These are phyloP conservation scores for Sipunculus nudus DNA, from an alignment of 2,888 invertebrate species.

Conservation along the genomic window DNA sequence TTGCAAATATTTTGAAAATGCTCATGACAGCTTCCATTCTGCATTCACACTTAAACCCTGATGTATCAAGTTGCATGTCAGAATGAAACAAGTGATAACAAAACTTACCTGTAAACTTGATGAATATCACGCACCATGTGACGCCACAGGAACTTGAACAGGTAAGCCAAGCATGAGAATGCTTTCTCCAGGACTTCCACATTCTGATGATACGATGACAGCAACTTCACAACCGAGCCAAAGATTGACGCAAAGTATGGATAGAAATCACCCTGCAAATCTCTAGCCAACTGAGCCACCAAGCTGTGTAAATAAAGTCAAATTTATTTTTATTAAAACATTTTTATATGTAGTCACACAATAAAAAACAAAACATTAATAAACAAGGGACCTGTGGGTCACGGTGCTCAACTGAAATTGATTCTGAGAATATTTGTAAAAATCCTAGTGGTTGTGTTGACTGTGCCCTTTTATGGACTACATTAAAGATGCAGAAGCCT, in stretches of 20 bases:
- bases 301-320: too few relatives aligned
- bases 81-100: too few relatives aligned
- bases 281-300: constrained; percentile 84
- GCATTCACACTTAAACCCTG: too few relatives aligned
- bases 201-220: constrained; percentile 76
- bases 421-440: too few relatives aligned
- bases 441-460: too few relatives aligned
- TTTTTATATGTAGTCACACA: neutral
- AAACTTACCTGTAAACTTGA: constrained; percentile 72
- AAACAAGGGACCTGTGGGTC: too few relatives aligned
- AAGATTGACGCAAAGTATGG: constrained; percentile 83
- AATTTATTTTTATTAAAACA: constrained; percentile 10
- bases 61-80: too few relatives aligned
- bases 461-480: too few relatives aligned
- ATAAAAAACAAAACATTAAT: neutral
- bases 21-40: too few relatives aligned
- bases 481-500: too few relatives aligned
- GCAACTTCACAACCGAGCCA: constrained; percentile 75
- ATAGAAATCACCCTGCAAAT: constrained; percentile 89
- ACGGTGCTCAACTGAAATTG: neutral
- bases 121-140: constrained; percentile 83
- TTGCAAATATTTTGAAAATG: too few relatives aligned
- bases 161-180: constrained; percentile 84
- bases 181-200: constrained; percentile 87
- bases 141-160: constrained; percentile 89